Percentiles rank a stretch among this genome's conserved stretches.
These are phyloP conservation scores for Diarsia dahlii DNA, from an alignment of 2,888 invertebrate genomes.

Conservation along the genomic window DNA sequence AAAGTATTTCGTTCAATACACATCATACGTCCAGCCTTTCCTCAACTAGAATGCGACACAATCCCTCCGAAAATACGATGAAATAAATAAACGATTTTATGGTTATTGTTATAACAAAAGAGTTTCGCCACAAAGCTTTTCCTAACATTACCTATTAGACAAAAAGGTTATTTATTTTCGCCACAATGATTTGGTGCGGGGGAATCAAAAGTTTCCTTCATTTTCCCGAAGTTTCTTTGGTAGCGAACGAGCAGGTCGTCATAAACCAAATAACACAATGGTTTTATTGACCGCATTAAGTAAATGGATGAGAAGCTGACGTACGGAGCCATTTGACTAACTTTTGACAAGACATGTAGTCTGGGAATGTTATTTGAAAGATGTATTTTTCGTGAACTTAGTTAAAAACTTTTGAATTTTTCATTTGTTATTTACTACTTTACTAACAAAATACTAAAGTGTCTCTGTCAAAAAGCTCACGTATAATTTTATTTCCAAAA, in stretches of 20 bases:
- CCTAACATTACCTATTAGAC: slow-evolving; percentile 73
- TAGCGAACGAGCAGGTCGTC: slow-evolving; percentile 77
- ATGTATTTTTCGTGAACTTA: slow-evolving; percentile 33
- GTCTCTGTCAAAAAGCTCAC: background rate
- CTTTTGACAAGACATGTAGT: slow-evolving; percentile 71
- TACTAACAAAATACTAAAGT: slow-evolving; percentile 4
- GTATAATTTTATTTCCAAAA: slow-evolving; percentile 15
- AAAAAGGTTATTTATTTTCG: slow-evolving; percentile 76
- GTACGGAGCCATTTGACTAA: slow-evolving; percentile 79
- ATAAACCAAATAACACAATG: slow-evolving; percentile 86
- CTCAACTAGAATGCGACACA: slow-evolving; percentile 15
- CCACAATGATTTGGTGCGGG: slow-evolving; percentile 74
- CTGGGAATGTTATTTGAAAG: slow-evolving; percentile 31
- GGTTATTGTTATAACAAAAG: slow-evolving; percentile 67
- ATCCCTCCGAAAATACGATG: slow-evolving; percentile 28
- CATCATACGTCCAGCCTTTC: slow-evolving; percentile 29
- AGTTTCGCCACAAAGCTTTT: slow-evolving; percentile 70
- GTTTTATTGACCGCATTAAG: slow-evolving; percentile 87
- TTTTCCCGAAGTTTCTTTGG: slow-evolving; percentile 74
- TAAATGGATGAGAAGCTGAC: slow-evolving; percentile 84
- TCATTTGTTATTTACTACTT: slow-evolving; percentile 14
- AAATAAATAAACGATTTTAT: slow-evolving; percentile 65
- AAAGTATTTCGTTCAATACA: slow-evolving; percentile 28
- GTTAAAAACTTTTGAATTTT: slow-evolving; percentile 18
- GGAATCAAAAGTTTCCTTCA: slow-evolving; percentile 79